These are phyloP conservation scores for Trachelus tabidus DNA, from an alignment of 2,888 invertebrate species.

Conservation along the genomic window DNA sequence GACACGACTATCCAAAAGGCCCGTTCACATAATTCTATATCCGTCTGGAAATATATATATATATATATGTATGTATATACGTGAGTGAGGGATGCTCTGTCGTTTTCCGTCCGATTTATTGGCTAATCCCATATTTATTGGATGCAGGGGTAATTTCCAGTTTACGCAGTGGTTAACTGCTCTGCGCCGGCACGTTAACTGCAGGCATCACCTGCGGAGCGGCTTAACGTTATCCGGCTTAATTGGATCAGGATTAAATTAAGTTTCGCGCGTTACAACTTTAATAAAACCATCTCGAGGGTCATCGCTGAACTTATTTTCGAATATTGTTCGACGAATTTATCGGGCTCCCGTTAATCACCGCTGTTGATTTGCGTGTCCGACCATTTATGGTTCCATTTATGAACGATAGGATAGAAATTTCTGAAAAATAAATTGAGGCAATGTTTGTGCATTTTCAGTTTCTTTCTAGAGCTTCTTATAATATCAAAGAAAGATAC, in stretches of 20 bases:
- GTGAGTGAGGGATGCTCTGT: constrained; percentile 23
- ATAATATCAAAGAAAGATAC: not conserved
- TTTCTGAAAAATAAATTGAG: not conserved
- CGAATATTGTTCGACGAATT: not conserved
- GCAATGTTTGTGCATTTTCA: not conserved
- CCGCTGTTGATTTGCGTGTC: not conserved
- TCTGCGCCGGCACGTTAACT: constrained; percentile 22
- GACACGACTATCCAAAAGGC: not conserved
- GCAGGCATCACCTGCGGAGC: constrained; percentile 31
- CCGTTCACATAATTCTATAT: not conserved
- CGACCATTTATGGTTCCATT: not conserved
- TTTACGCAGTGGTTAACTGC: constrained; percentile 44
- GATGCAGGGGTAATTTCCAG: constrained; percentile 47
- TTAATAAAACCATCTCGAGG: constrained; percentile 20
- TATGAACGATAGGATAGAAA: not conserved
- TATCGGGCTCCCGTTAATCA: not conserved
- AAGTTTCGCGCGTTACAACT: constrained; percentile 49
- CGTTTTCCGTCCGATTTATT: constrained; percentile 46
- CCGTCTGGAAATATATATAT: not conserved
- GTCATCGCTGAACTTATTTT: not conserved
- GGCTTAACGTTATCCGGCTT: constrained; percentile 48
- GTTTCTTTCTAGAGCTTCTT: not conserved
- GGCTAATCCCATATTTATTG: constrained; percentile 51
- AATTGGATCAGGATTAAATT: constrained; percentile 56
- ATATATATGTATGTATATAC: not conserved